Evolutionary conservation across 2,113 vertebrate genomes (phyloP), one percentile per base, ranked within the genome.

Genomic region (Melanerpes formicivorus): DNA sequence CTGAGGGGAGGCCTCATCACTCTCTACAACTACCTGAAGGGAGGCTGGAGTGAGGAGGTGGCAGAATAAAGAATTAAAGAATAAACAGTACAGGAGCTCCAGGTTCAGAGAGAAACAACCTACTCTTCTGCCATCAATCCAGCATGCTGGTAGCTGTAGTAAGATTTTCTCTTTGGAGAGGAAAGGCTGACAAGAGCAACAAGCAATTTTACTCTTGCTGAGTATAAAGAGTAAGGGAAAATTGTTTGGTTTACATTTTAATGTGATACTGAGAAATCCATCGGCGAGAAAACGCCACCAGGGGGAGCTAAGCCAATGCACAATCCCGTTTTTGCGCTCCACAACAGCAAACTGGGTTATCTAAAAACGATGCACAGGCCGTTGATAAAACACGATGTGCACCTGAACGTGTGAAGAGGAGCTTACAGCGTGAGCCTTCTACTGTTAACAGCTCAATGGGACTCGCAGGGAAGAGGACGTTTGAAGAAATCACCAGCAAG

Each of bases 241-340:
- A 40, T 40, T 40, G 40, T 40, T 40, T 40, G 40, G 40, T 40
- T 40, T 40, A 40, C 40, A 40, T 40, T 40, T 40, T 40, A 11
- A 40, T 40, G 40, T 10, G 13, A 27, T 18, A 32, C 9, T 79
- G 56, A 80, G 65, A 85, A 82, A 46, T 25, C 10, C 7, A 87
- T 11, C 46, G 46, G 55, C 46, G n/a, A 27, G 4, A 21, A 50
- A 89, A 84, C 4, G 32, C 59, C 97, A 92, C 96, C 82, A 98
- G 98, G 72, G 96, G 97, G 98, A 90, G 97, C 97, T 93, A 66
- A 30, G 30, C 17, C 60, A 73, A 85, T 5, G 1, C 22, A 34
- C 82, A 48, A 87, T 59, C 52, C 11, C 14, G 30, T 6, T 52
- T 54, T 32, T 40, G 10, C 18, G 54, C 56, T 26, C 46, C 60